Conservation (phyloP, 2,797 vertebrate species). For the Esox masquinongy region DNA sequence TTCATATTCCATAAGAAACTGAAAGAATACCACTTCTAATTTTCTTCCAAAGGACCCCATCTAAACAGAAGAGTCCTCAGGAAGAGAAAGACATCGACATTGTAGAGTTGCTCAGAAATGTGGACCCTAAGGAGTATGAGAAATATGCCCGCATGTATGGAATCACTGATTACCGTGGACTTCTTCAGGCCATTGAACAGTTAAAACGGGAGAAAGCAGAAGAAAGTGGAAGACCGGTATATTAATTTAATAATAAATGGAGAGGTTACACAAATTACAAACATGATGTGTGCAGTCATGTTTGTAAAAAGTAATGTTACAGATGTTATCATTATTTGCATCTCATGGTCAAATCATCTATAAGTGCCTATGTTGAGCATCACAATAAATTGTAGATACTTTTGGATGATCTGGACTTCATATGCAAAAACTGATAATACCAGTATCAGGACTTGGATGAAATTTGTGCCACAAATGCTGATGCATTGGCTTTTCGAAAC, state of each 20-base stretch:
- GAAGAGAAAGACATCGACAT: conserved; percentile 95
- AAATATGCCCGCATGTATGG: conserved; percentile 99
- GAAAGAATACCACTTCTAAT: neutral
- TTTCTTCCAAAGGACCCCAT: conserved; percentile 82
- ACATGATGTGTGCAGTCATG: too few species aligned
- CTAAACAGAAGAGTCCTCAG: conserved; percentile 88
- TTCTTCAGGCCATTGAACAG: conserved; percentile 95
- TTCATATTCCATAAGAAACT: neutral
- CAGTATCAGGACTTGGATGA: too few species aligned
- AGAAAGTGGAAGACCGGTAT: conserved; percentile 90
- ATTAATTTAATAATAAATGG: conserved; percentile 12
- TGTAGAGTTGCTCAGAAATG: conserved; percentile 95
- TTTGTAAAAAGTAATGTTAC: too few species aligned
- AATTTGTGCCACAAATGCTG: too few species aligned
- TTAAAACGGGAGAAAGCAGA: conserved; percentile 88
- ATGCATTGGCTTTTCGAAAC: too few species aligned
- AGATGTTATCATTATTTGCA: too few species aligned
- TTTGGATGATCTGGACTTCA: too few species aligned
- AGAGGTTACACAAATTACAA: too few species aligned
- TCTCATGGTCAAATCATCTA: too few species aligned
- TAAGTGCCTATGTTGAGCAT: too few species aligned
- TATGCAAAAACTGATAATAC: too few species aligned
- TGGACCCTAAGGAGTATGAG: conserved; percentile 98
- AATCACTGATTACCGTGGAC: conserved; percentile 96
- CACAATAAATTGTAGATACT: too few species aligned